Evolutionary conservation across 2,888 invertebrate genomes (phyloP).

Genomic region (Ecliptopera silaceata): DNA sequence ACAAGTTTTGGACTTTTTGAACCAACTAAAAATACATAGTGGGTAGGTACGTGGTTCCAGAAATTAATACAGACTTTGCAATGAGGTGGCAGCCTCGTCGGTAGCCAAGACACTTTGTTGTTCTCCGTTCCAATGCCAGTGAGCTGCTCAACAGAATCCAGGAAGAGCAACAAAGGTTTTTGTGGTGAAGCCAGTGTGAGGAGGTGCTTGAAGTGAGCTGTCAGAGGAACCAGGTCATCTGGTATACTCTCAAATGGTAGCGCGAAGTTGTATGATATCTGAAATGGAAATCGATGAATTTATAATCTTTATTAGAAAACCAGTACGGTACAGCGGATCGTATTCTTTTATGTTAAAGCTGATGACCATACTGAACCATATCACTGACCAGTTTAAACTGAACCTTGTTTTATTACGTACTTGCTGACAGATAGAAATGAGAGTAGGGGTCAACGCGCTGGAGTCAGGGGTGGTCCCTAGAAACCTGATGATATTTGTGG

Average conservation of each 20-base stretch:
- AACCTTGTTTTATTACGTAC: conserved; percentile 64
- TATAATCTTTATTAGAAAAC: too few relatives aligned
- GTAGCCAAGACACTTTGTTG: conserved; percentile 98
- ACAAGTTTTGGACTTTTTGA: neutral
- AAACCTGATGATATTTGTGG: conserved; percentile 95
- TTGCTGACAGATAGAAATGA: conserved; percentile 98
- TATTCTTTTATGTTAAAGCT: too few relatives aligned
- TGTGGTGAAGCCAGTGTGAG: conserved; percentile 91
- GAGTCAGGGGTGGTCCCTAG: conserved; percentile 98
- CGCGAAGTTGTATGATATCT: conserved; percentile 96
- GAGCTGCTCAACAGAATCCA: conserved; percentile 98
- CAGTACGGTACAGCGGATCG: too few relatives aligned
- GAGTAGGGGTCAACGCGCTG: conserved; percentile 95
- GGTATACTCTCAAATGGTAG: conserved; percentile 96
- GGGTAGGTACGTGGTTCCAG: neutral
- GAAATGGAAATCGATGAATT: conserved; percentile 46
- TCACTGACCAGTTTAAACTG: too few relatives aligned
- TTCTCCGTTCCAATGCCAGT: conserved; percentile 95
- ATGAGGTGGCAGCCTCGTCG: conserved; percentile 92
- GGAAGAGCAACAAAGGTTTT: conserved; percentile 94
- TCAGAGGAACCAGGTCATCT: conserved; percentile 96
- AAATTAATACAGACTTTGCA: conserved; percentile 86
- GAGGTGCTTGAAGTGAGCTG: conserved; percentile 97
- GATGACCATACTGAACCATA: neutral
- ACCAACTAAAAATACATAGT: neutral